Base-by-base conservation (phyloP, 1,140 invertebrate genomes). In the Gryllus bimaculatus region DNA sequence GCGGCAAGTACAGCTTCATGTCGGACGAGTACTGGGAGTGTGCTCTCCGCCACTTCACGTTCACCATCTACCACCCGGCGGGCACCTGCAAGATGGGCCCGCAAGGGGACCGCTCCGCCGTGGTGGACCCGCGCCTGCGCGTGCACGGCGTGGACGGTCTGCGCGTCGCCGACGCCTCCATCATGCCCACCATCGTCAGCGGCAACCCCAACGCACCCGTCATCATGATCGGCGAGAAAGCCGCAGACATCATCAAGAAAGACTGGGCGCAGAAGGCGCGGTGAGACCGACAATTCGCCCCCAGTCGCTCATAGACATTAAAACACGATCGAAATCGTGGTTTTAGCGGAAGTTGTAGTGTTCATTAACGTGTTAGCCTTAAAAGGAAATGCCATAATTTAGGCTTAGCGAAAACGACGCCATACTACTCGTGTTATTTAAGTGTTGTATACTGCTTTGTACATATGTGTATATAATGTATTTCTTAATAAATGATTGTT, bases 71-170 rank as follows among this genome's bases (percentile, higher is more conserved):
- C 83, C 94, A 96, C 88, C 94, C 93, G 0, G 90, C 91, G 0
- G 92, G 94, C 0, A 96, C 95, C 0, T 93, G 92, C 81, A 95
- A 94, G 85, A 96, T 96, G 95, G 95, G 95, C 7, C 92, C 93
- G 0, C 88, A 86, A 74, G 86, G 86, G 73, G 94, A 96, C 84
- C 87, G 89, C 0, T 90, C 89, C 0, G 93, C 95, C 0, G 95
- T 97, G 0, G 94, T 96, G 0, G 94, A 96, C 86, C 90, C 92
- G 0, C 87, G 93, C 73, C 84, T 96, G 8, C 88, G 91, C 3
- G 92, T 95, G 7, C 90, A 93, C 80, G 93, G 93, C 0, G 89
- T 94, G 0, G 89, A 90, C 1, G 91, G 92, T 10, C 83, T 94
- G 5, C 87, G 93, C 78, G 93, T 94, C 0, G 90, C 91, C 0